A percentile compares a stretch with the other conserved stretches of the same genome.
phyloP scores from a whole-genome alignment of 2,888 invertebrate genomes.

The Copidosoma aretas region DNA sequence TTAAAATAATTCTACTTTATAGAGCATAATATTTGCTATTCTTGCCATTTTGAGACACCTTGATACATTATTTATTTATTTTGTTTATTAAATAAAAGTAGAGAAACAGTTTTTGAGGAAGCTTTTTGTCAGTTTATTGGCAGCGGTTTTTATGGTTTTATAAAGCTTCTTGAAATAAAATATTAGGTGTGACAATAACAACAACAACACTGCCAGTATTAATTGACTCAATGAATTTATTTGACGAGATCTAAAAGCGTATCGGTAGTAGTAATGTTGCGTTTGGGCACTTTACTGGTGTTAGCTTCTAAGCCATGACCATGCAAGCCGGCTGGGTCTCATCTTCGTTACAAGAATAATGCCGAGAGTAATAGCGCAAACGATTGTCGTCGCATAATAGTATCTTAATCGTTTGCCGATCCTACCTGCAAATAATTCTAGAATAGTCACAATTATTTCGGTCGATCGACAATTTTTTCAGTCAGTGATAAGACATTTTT shows the following conservation, averaged over 20 bases:
- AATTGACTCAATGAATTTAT: conserved; percentile 61
- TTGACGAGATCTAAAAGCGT: conserved; percentile 75
- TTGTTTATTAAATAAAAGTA: too few relatives aligned
- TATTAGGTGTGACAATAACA: too few relatives aligned
- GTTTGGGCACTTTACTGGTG: conserved; percentile 46
- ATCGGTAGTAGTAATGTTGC: conserved; percentile 70
- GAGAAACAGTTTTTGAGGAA: too few relatives aligned
- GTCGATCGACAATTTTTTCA: not conserved
- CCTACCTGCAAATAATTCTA: conserved; percentile 49
- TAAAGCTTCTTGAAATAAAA: too few relatives aligned
- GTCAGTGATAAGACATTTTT: not conserved
- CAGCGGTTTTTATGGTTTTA: too few relatives aligned
- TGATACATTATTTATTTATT: too few relatives aligned
- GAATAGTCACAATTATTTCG: not conserved
- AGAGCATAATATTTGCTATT: too few relatives aligned
- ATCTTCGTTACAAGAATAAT: conserved; percentile 74
- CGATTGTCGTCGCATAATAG: conserved; percentile 74
- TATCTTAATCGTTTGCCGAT: conserved; percentile 73
- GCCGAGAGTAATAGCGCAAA: conserved; percentile 74
- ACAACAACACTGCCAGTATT: too few relatives aligned
- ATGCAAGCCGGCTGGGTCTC: conserved; percentile 68
- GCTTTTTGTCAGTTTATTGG: too few relatives aligned
- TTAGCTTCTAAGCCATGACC: conserved; percentile 45
- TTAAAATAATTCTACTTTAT: too few relatives aligned
- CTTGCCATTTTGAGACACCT: too few relatives aligned